Base-by-base conservation (phyloP, 2,888 invertebrate genomes). In the Muschampia plurimacula region DNA sequence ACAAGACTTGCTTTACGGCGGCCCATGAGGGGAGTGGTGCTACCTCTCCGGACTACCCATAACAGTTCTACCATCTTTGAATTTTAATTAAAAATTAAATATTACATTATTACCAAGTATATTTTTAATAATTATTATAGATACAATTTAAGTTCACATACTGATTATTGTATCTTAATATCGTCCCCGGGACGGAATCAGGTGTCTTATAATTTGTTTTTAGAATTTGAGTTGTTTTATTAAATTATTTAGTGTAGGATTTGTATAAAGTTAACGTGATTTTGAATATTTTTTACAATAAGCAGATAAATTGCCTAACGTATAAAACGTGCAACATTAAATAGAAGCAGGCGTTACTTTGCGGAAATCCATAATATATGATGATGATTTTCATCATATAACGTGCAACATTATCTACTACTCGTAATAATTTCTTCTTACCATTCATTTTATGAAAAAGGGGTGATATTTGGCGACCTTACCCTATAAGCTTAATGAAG, bases 91-190 rank as follows among this genome's bases (percentile, higher is more conserved):
- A 22, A 22, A 22, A 22, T 22, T 22, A 22, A 22, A 22, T 22
- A 22, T 22, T 22, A 22, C 22, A 22, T 22, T 22, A 1, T 22
- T 22, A 1, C 1, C 0, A 22, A 22, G 22, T 22, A 22, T 22
- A 22, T 22, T 22, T 22, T 22, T 22, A 22, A 22, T 22, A 22
- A 22, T 22, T 22, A 22, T 22, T 22, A 22, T 22, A 22, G 22
- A 22, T 22, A 22, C 22, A 22, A 22, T 22, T 22, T 22, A 22
- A 22, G 22, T 15, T 57, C 3, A 57, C 57, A 12, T 36, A 36
- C 36, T 60, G 6, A 60, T 60, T 36, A 36, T 60, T 60, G 60
- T 60, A 60, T 60, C 60, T 60, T 36, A 60, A 36, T 36, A 60
- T 36, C 60, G 39, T 60, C 36, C n/a, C 36, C 60, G 60, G 60